phyloP scores from a whole-genome alignment of 1,140 invertebrate species.

The Pseudomyrmex flavicornis region DNA sequence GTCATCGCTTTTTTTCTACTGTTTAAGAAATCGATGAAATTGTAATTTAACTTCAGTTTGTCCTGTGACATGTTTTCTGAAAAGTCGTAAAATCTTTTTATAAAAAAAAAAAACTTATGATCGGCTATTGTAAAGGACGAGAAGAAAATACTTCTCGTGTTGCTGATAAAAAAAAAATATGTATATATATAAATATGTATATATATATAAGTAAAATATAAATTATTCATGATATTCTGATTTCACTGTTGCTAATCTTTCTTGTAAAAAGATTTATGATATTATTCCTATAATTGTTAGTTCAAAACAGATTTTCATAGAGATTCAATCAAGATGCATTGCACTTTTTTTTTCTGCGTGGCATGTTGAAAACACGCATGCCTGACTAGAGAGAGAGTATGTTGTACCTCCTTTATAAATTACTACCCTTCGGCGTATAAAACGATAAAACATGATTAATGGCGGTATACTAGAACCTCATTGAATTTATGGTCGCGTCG shows the following conservation, averaged over 20 bases:
- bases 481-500: slow-evolving; percentile 56
- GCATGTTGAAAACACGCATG: slow-evolving; percentile 58
- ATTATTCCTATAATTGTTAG: slow-evolving; percentile 59
- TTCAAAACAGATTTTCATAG: slow-evolving; percentile 52
- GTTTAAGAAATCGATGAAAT: neutral
- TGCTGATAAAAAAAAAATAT: no score
- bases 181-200: no score
- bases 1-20: no score
- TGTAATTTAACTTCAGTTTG: no score
- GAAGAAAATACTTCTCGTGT: neutral
- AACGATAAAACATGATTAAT: slow-evolving; percentile 62
- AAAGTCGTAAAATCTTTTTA: no score
- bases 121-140: no score
- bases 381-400: slow-evolving; percentile 51
- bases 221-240: slow-evolving; percentile 49
- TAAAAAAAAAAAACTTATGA: no score
- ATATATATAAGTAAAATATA: slow-evolving; percentile 14
- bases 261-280: slow-evolving; percentile 47
- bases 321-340: slow-evolving; percentile 61
- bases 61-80: no score
- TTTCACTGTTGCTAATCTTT: slow-evolving; percentile 28
- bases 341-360: slow-evolving; percentile 38
- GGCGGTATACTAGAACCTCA: slow-evolving; percentile 52
- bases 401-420: slow-evolving; percentile 61
- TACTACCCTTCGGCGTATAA: slow-evolving; percentile 59